Evolutionary conservation across 1,140 invertebrate species (phyloP).

Genomic region (Lepidostoma basale): DNA sequence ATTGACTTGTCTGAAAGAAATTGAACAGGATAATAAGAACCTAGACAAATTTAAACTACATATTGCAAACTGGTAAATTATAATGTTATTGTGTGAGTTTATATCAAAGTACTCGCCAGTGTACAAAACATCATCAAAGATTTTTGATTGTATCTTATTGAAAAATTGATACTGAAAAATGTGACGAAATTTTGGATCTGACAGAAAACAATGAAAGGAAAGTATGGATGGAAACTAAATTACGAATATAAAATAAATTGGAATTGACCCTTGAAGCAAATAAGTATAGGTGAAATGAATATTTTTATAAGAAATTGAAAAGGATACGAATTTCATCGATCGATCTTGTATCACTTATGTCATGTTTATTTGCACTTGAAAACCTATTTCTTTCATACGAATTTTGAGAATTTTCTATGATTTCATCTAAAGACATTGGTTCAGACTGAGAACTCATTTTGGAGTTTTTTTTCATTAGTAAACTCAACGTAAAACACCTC

Average conservation of each 20-base stretch:
- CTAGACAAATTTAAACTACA: not conserved
- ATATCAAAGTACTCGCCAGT: conserved; percentile 61
- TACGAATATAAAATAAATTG: not conserved
- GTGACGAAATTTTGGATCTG: conserved; percentile 60
- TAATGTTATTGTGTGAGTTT: not conserved
- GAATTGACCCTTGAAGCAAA: not conserved
- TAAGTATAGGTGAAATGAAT: not conserved
- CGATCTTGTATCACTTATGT: conserved; percentile 50
- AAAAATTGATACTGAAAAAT: conserved; percentile 72
- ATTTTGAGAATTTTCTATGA: not conserved
- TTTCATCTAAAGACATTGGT: conserved; percentile 37
- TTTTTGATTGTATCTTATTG: conserved; percentile 73
- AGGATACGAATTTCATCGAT: conserved; percentile 55
- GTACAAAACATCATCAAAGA: conserved; percentile 70
- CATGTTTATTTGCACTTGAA: not conserved
- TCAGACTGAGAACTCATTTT: conserved; percentile 26
- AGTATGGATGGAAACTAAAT: not conserved
- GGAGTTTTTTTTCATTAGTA: not conserved
- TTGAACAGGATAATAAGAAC: too few species aligned
- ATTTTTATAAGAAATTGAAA: not conserved
- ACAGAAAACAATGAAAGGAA: conserved; percentile 33
- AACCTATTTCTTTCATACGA: not conserved
- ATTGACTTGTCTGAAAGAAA: conserved; percentile 67
- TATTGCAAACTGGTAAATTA: conserved; percentile 9
- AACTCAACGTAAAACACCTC: too few species aligned